These are phyloP conservation scores for Charadrius vociferus DNA, from an alignment of 2,113 vertebrate species.

Conservation along the genomic window DNA sequence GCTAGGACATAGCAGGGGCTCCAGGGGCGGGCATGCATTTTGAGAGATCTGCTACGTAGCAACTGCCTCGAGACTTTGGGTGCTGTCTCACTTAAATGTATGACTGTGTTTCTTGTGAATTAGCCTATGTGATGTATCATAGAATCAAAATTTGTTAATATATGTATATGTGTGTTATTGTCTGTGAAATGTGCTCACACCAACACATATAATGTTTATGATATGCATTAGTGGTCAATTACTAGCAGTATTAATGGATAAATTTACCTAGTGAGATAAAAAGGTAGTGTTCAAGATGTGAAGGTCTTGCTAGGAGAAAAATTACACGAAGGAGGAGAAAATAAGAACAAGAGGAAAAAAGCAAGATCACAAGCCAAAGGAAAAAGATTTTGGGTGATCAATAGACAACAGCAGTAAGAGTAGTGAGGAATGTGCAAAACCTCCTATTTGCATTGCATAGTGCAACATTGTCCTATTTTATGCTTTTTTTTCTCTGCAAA, in stretches of 20 bases:
- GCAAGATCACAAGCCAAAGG: neutral
- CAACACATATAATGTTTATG: neutral
- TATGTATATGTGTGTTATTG: neutral
- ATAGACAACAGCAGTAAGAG: neutral
- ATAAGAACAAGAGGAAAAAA: neutral
- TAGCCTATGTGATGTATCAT: rapidly evolving
- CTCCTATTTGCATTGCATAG: neutral
- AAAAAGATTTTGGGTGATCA: neutral
- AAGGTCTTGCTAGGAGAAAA: neutral
- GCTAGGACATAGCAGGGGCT: neutral
- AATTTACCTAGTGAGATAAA: neutral
- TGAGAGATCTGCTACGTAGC: neutral
- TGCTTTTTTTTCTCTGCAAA: conserved; percentile 22
- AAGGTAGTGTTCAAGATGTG: neutral
- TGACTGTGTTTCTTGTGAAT: neutral
- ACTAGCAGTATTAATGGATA: neutral
- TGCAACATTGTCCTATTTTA: neutral
- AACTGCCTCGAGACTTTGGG: neutral
- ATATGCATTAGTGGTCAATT: neutral
- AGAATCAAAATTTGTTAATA: neutral
- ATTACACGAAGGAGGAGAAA: neutral
- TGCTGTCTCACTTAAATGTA: neutral
- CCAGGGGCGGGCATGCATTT: neutral
- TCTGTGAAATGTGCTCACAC: neutral
- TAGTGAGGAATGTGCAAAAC: neutral